A percentile compares a stretch with the other conserved stretches of the same genome.
Conservation (phyloP, 2,797 vertebrate species). For the Coilia nasus region DNA sequence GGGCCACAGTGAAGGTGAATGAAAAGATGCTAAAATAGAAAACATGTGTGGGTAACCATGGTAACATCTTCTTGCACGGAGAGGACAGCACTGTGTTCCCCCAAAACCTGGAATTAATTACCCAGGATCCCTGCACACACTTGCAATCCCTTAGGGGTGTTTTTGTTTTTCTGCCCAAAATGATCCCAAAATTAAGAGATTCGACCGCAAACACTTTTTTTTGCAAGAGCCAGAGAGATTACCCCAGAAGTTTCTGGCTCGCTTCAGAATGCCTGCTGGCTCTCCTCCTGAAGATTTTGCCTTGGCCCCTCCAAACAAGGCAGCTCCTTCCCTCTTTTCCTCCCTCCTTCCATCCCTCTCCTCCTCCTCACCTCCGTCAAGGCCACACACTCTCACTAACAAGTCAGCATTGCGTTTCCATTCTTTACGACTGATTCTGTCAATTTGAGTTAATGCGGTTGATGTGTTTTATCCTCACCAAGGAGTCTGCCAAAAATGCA, state of each 20-base stretch:
- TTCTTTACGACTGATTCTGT: neutral
- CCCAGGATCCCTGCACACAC: conserved; percentile 41
- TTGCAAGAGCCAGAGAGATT: conserved; percentile 53
- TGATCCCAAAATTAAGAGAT: conserved; percentile 55
- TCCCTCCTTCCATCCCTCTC: neutral
- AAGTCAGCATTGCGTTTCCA: conserved; percentile 17
- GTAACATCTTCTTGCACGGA: conserved; percentile 33
- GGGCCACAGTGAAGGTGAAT: conserved; percentile 15
- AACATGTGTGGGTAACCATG: conserved; percentile 46
- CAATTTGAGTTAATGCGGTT: conserved; percentile 1
- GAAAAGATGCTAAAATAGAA: conserved; percentile 49
- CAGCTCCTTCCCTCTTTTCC: neutral
- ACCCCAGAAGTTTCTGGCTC: conserved; percentile 44
- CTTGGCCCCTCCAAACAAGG: conserved; percentile 26
- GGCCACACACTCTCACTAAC: conserved; percentile 38
- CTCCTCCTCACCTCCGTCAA: neutral
- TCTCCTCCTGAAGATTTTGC: conserved; percentile 27
- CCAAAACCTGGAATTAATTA: conserved; percentile 53
- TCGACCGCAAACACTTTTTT: conserved; percentile 55
- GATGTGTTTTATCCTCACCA: conserved; percentile 7
- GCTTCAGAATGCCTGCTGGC: conserved; percentile 30
- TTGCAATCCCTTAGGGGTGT: conserved; percentile 44
- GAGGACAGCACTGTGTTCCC: neutral
- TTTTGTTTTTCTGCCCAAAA: conserved; percentile 54
- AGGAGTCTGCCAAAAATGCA: neutral